phyloP scores from a whole-genome alignment of 2,113 vertebrate genomes.

The Sapajus apella region DNA sequence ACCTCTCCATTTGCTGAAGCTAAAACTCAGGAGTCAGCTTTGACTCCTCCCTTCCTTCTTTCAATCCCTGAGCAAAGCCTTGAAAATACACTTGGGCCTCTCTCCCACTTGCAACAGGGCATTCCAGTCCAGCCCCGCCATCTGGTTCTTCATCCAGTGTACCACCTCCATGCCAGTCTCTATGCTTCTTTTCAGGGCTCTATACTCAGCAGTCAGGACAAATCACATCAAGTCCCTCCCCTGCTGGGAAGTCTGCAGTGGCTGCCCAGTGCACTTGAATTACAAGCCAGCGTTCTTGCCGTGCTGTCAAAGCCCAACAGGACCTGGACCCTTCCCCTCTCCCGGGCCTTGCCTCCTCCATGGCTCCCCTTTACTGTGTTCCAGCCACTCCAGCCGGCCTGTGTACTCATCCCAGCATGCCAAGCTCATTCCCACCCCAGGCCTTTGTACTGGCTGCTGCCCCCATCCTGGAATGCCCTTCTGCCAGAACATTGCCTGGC shows the following conservation, averaged over 20 bases:
- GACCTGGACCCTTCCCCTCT: not conserved
- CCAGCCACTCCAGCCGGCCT: not conserved
- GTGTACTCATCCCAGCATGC: not conserved
- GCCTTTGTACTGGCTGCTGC: not conserved
- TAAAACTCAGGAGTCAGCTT: not conserved
- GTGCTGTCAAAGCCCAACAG: not conserved
- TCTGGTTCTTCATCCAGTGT: fast-evolving
- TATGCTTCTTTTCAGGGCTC: not conserved
- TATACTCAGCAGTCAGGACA: not conserved
- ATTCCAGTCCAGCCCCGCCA: fast-evolving
- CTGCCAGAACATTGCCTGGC: fast-evolving
- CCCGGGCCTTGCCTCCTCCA: not conserved
- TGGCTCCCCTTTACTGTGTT: not conserved
- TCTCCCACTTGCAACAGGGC: no score
- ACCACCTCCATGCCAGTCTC: not conserved
- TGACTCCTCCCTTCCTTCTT: not conserved
- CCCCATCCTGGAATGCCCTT: not conserved
- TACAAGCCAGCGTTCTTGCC: not conserved
- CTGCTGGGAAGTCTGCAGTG: not conserved
- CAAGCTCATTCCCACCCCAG: not conserved
- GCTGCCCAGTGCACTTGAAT: not conserved
- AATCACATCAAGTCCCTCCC: fast-evolving
- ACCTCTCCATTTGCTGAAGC: not conserved
- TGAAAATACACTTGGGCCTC: fast-evolving
- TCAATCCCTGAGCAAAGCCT: not conserved